Percentiles rank a stretch among this genome's conserved stretches.
Conservation (phyloP, 2,797 vertebrate genomes). For the Sebastes itinus region DNA sequence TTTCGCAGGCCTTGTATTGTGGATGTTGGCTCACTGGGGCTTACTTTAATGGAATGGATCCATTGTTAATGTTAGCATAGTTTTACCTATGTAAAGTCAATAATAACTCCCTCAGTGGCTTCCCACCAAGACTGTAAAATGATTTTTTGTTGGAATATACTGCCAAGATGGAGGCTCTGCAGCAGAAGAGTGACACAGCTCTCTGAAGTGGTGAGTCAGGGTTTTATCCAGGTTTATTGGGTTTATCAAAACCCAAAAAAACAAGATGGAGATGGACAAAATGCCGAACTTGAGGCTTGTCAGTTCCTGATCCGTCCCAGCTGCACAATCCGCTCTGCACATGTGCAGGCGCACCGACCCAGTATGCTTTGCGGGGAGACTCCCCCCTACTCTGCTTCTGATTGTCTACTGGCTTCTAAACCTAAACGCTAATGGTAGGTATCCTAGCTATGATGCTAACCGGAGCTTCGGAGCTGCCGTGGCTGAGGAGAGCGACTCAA, state of each 20-base stretch:
- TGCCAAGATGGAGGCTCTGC: background rate
- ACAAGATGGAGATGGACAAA: too few species aligned
- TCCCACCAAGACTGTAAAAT: background rate
- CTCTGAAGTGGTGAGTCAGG: background rate
- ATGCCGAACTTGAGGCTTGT: too few species aligned
- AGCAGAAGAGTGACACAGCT: background rate
- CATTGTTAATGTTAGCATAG: background rate
- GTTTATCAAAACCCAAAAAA: too few species aligned
- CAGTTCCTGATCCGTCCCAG: too few species aligned
- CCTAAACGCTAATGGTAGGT: too few species aligned
- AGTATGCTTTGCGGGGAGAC: too few species aligned
- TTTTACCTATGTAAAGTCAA: background rate
- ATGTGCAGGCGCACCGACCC: fast-evolving
- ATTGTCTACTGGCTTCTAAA: too few species aligned
- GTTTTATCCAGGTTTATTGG: background rate
- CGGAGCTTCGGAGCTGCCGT: too few species aligned
- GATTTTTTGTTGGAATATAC: background rate
- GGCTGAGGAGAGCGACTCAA: too few species aligned
- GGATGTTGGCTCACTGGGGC: background rate
- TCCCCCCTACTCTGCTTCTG: too few species aligned
- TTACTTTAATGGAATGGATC: background rate
- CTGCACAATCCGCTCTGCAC: too few species aligned
- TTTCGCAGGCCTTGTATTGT: background rate
- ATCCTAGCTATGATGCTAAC: too few species aligned
- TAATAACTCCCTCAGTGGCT: background rate